Percentiles rank a stretch among this genome's conserved stretches.
Conservation (phyloP, 2,113 vertebrate genomes). For the Lycaon pictus region DNA sequence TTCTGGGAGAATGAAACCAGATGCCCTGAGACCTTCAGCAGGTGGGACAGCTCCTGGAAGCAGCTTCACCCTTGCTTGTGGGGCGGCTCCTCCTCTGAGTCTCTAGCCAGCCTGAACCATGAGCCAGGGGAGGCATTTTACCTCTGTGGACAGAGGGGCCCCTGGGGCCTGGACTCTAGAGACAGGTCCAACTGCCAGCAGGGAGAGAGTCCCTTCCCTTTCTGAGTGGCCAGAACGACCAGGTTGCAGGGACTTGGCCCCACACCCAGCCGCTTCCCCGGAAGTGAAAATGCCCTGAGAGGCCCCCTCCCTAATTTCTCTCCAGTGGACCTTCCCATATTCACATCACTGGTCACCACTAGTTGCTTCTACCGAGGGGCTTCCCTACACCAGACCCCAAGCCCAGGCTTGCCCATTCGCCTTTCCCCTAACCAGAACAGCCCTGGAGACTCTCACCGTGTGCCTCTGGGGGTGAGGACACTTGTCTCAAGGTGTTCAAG, state of each 20-base stretch:
- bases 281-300: rapidly evolving
- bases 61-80: rapidly evolving
- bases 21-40: rapidly evolving
- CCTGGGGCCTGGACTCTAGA: background rate
- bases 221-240: rapidly evolving
- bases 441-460: rapidly evolving
- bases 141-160: background rate
- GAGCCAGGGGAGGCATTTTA: rapidly evolving
- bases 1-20: rapidly evolving
- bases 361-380: background rate
- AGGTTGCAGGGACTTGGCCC: rapidly evolving
- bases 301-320: background rate
- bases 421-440: background rate
- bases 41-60: rapidly evolving
- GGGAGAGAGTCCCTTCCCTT: background rate
- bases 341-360: rapidly evolving
- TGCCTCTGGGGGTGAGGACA: background rate
- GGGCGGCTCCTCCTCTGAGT: rapidly evolving
- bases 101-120: background rate
- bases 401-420: rapidly evolving
- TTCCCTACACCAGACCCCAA: background rate
- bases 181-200: background rate
- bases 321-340: rapidly evolving
- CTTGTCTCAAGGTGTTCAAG: background rate
- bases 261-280: background rate